These are phyloP conservation scores for Pogona vitticeps DNA, from an alignment of 2,113 vertebrate species.

Conservation along the genomic window DNA sequence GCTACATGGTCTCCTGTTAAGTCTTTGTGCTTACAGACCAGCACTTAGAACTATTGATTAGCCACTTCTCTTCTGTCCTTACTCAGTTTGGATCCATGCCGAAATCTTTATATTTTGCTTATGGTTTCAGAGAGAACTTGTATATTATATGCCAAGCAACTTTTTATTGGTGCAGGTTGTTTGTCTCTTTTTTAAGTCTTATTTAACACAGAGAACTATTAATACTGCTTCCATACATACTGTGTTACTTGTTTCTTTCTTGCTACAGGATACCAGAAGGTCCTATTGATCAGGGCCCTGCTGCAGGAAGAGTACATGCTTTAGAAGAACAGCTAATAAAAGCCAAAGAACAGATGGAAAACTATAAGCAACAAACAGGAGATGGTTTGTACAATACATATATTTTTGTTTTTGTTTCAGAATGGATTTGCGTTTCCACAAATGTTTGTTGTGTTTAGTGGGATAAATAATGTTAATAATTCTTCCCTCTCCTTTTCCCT, in stretches of 20 bases:
- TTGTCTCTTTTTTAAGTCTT: no score
- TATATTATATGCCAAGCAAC: neutral
- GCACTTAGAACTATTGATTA: neutral
- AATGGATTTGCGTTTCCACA: slow-evolving; percentile 36
- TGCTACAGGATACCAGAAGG: slow-evolving; percentile 91
- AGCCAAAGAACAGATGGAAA: slow-evolving; percentile 98
- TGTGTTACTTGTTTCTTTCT: neutral
- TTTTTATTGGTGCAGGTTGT: neutral
- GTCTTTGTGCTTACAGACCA: neutral
- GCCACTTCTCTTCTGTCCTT: neutral
- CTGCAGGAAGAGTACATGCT: slow-evolving; percentile 88
- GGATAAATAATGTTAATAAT: slow-evolving; percentile 22
- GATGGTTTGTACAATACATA: slow-evolving; percentile 83
- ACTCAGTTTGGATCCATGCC: neutral
- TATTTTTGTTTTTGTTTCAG: slow-evolving; percentile 35
- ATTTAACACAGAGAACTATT: no score
- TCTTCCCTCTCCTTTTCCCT: neutral
- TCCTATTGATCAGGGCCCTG: slow-evolving; percentile 87
- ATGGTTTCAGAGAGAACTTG: neutral
- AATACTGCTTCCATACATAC: no score
- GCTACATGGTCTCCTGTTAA: neutral
- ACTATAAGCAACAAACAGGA: slow-evolving; percentile 89
- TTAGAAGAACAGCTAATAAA: slow-evolving; percentile 94
- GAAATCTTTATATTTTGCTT: neutral
- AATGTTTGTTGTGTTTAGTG: slow-evolving; percentile 32